Base-by-base conservation (phyloP, 2,888 invertebrate genomes). In the Pristionchus arcanus region DNA sequence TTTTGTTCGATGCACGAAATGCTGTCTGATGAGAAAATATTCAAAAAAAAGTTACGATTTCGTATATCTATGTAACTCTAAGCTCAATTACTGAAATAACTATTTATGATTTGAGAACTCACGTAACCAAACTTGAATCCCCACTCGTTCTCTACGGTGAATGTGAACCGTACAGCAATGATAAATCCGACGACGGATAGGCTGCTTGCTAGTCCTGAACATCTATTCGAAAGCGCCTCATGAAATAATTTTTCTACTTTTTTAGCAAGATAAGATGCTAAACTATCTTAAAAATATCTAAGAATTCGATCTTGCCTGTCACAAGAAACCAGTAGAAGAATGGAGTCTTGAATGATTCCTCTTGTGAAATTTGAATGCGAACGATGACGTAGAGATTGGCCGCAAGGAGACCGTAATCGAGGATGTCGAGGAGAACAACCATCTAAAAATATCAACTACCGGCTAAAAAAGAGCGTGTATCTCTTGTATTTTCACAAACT, bases 51-150 rank as follows among this genome's bases (percentile, higher is more conserved):
- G n/a, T n/a, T n/a, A n/a, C n/a, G n/a, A n/a, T n/a, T n/a, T n/a
- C n/a, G n/a, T n/a, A n/a, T n/a, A n/a, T n/a, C n/a, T n/a, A n/a
- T n/a, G n/a, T n/a, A n/a, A n/a, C n/a, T n/a, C n/a, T n/a, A n/a
- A n/a, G n/a, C n/a, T n/a, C n/a, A n/a, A n/a, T n/a, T n/a, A n/a
- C n/a, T n/a, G n/a, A n/a, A n/a, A n/a, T n/a, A n/a, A n/a, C n/a
- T n/a, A n/a, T n/a, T n/a, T n/a, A n/a, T n/a, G n/a, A n/a, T n/a
- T n/a, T n/a, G n/a, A n/a, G n/a, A 28, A 49, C 49, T 25, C 81
- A 81, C 81, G 28, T 53, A 81, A n/a, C 81, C 81, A 13, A 53
- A 28, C 81, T 81, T 81, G 81, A 81, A 81, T 28, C n/a, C n/a
- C 81, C 81, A 81, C n/a, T 25, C 49, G 15, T 53, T 9, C 19